Conservation (phyloP, 2,888 invertebrate species). For the Tuberolachnus salignus region DNA sequence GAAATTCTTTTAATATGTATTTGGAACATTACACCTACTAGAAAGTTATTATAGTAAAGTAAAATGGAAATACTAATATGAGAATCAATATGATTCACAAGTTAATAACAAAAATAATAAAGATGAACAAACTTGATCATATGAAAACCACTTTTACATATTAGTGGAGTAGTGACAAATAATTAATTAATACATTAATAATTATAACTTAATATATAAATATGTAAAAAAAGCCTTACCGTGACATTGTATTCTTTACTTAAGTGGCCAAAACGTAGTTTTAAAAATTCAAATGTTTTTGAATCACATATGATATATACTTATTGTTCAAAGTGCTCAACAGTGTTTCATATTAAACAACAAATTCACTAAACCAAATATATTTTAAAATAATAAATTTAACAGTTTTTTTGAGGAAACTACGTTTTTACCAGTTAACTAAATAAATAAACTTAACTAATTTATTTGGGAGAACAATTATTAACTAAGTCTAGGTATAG, state of each 20-base stretch:
- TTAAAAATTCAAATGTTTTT: constrained; percentile 10
- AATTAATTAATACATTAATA: background rate
- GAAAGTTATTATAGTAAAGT: constrained; percentile 21
- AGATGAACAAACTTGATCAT: background rate
- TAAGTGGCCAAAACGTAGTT: constrained; percentile 53
- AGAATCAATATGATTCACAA: constrained; percentile 43
- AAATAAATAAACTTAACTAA: constrained; percentile 30
- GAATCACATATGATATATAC: background rate
- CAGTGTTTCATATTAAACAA: background rate
- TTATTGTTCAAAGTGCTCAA: constrained; percentile 3
- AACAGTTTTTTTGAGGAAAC: constrained; percentile 7
- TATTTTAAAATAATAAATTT: constrained; percentile 7
- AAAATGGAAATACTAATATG: constrained; percentile 13
- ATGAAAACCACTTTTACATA: background rate
- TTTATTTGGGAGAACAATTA: background rate
- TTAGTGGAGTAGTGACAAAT: background rate
- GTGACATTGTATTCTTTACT: constrained; percentile 5
- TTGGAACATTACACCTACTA: constrained; percentile 39
- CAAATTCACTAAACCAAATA: background rate
- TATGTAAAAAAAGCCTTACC: constrained; percentile 8
- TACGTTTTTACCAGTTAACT: constrained; percentile 53
- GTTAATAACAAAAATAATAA: constrained; percentile 8
- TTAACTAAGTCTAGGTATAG: constrained; percentile 53
- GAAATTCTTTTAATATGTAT: constrained; percentile 9
- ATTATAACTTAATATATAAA: background rate